A percentile compares a stretch with the other conserved stretches of the same genome.
Conservation (phyloP, 2,797 vertebrate genomes). For the Syndactyla subalaris region DNA sequence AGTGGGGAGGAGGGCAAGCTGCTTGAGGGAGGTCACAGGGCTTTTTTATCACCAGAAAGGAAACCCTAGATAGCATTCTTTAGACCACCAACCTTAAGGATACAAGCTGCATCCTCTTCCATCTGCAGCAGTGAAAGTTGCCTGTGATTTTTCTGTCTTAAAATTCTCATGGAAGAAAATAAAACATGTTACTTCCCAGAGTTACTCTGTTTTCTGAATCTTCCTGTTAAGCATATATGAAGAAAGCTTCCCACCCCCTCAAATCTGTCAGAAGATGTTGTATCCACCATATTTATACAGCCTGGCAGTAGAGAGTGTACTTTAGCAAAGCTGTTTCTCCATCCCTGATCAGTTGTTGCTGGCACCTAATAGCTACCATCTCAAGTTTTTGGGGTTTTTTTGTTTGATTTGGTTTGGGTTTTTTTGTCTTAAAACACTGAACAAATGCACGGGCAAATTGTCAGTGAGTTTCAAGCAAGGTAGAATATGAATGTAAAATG, state of each 20-base stretch:
- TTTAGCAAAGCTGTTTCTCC: background rate
- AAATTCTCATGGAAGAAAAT: background rate
- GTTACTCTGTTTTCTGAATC: background rate
- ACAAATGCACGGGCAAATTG: background rate
- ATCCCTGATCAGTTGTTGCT: background rate
- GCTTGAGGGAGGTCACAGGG: background rate
- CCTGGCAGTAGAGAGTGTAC: background rate
- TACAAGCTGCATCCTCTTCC: background rate
- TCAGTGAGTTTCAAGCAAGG: background rate
- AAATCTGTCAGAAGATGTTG: background rate
- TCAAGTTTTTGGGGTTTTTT: background rate
- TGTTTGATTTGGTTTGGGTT: background rate
- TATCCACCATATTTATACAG: background rate
- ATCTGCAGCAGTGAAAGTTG: background rate
- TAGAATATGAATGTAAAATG: background rate
- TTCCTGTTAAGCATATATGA: background rate
- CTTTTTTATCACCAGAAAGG: background rate
- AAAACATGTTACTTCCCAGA: background rate
- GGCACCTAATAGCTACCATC: background rate
- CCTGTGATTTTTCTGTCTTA: background rate
- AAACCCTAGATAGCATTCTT: fast-evolving
- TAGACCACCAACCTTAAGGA: background rate
- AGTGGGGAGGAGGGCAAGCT: background rate
- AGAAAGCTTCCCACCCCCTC: background rate
- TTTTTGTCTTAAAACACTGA: background rate